Conservation (phyloP, 1,140 invertebrate genomes). For the Diabrotica virgifera region DNA sequence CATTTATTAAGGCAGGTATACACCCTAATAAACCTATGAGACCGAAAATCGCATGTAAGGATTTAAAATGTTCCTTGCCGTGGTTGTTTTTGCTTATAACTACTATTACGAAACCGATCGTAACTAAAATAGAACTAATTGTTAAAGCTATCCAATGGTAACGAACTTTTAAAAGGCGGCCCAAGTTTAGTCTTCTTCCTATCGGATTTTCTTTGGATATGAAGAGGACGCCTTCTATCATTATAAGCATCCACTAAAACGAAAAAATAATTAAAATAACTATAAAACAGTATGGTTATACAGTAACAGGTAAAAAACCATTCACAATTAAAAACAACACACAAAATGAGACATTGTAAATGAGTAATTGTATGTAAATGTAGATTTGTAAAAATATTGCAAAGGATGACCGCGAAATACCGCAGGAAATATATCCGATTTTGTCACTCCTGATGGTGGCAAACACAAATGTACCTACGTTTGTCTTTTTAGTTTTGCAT, state of each 20-base stretch:
- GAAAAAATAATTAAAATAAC: conserved; percentile 7
- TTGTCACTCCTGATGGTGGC: too few species aligned
- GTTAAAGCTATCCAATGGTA: conserved; percentile 31
- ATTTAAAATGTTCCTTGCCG: conserved; percentile 36
- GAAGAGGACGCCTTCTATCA: conserved; percentile 37
- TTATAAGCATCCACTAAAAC: conserved; percentile 39
- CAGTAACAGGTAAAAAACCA: too few species aligned
- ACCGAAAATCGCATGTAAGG: conserved; percentile 38
- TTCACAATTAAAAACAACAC: too few species aligned
- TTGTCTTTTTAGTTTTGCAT: too few species aligned
- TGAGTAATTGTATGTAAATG: too few species aligned
- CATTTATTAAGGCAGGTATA: conserved; percentile 30
- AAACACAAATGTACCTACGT: too few species aligned
- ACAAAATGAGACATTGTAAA: too few species aligned
- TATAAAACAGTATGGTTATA: too few species aligned
- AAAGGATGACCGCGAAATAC: too few species aligned
- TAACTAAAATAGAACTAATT: conserved; percentile 22
- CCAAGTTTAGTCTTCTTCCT: conserved; percentile 19
- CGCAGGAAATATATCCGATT: too few species aligned
- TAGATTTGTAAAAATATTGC: too few species aligned
- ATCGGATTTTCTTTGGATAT: conserved; percentile 36
- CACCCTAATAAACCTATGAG: conserved; percentile 28
- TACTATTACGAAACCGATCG: conserved; percentile 31
- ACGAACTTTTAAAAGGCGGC: conserved; percentile 14
- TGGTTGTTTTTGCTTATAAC: conserved; percentile 34